These are phyloP conservation scores for Cactoblastis cactorum DNA, from an alignment of 2,888 invertebrate genomes.

Conservation along the genomic window DNA sequence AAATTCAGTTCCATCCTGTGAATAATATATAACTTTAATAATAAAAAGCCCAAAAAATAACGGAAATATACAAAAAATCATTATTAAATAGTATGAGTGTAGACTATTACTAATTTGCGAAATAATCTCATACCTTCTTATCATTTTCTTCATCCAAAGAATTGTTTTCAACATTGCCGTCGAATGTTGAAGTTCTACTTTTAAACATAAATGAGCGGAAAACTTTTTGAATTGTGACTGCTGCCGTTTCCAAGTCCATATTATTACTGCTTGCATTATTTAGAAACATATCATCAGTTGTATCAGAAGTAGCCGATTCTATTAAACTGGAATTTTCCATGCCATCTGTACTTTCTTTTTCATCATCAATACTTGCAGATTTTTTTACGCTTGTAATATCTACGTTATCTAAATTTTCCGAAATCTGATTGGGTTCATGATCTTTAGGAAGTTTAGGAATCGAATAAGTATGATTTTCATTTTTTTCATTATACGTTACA, in stretches of 20 bases:
- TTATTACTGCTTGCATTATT: conserved; percentile 29
- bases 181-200: conserved; percentile 64
- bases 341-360: conserved; percentile 18
- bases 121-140: conserved; percentile 36
- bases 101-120: too few relatives aligned
- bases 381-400: neutral
- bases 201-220: conserved; percentile 72
- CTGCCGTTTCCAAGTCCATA: conserved; percentile 75
- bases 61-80: too few relatives aligned
- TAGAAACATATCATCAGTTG: conserved; percentile 17
- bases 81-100: too few relatives aligned
- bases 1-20: conserved; percentile 47
- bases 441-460: neutral
- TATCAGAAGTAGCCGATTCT: conserved; percentile 15
- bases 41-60: too few relatives aligned
- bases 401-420: neutral
- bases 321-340: conserved; percentile 21
- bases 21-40: neutral
- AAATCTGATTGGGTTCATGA: neutral
- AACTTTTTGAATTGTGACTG: conserved; percentile 79
- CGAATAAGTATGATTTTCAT: neutral
- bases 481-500: neutral
- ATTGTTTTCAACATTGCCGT: conserved; percentile 53
- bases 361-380: conserved; percentile 10
- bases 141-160: conserved; percentile 42